Percentiles rank a stretch among this genome's conserved stretches.
Evolutionary conservation across 2,797 vertebrate genomes (phyloP).

Genomic region (Pygocentrus nattereri): DNA sequence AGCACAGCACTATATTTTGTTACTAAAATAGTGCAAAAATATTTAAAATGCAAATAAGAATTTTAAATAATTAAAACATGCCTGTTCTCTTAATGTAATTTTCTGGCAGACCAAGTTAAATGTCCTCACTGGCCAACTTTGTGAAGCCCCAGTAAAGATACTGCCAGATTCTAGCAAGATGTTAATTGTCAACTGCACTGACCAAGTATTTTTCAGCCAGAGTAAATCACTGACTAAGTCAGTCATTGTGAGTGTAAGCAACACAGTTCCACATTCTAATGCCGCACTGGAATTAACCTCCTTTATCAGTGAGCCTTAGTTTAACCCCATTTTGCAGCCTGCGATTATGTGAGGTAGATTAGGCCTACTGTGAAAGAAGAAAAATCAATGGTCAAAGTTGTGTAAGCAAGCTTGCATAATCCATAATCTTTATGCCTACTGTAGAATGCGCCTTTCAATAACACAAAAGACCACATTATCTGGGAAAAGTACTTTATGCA

Average conservation of each 20-base stretch:
- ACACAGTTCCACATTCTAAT: background rate
- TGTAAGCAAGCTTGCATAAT: constrained; percentile 41
- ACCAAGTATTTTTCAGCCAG: background rate
- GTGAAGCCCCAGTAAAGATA: no score
- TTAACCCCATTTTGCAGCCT: constrained; percentile 13
- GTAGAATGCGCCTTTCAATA: background rate
- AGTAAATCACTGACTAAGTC: no score
- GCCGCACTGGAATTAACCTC: background rate
- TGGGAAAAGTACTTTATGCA: background rate
- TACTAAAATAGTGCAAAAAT: no score
- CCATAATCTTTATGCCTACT: constrained; percentile 7
- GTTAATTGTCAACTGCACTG: background rate
- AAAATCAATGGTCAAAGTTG: constrained; percentile 24
- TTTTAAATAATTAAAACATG: no score
- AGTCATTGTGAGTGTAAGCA: background rate
- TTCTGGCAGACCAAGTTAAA: no score
- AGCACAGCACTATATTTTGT: no score
- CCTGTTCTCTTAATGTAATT: no score
- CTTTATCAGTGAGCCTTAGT: constrained; percentile 1
- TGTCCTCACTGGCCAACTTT: no score
- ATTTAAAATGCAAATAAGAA: no score
- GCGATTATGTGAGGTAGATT: constrained; percentile 21
- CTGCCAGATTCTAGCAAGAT: no score
- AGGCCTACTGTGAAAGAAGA: constrained; percentile 2
- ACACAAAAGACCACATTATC: background rate